Percentiles rank a stretch among this genome's conserved stretches.
phyloP scores from a whole-genome alignment of 2,888 invertebrate species.

The Antheraea assamensis region DNA sequence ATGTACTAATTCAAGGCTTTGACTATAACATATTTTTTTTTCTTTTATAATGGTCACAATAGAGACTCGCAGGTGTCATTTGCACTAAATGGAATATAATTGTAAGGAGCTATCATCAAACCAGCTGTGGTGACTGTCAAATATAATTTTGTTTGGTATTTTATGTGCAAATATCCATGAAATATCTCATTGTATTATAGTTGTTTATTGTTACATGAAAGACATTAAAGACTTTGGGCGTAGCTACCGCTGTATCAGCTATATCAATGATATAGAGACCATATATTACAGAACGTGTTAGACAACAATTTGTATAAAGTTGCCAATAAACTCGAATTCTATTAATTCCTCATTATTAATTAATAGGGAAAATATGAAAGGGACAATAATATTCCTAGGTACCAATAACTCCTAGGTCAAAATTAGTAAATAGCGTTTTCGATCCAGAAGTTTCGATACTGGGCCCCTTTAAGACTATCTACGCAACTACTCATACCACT shows the following conservation, averaged over 20 bases:
- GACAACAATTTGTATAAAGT: no score
- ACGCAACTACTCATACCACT: not conserved
- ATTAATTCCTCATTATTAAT: no score
- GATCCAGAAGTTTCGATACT: no score
- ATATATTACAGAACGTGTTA: no score
- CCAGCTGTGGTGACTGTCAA: not conserved
- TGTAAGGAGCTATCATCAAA: not conserved
- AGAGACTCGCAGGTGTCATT: not conserved
- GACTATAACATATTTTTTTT: not conserved
- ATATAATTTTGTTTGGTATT: not conserved
- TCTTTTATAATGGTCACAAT: not conserved
- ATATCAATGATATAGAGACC: no score
- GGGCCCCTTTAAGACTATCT: no score
- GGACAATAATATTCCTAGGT: no score
- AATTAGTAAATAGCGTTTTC: no score
- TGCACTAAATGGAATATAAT: not conserved
- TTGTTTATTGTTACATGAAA: not conserved
- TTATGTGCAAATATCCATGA: not conserved
- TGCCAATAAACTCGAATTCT: no score
- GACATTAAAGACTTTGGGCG: not conserved
- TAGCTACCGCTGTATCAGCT: no score
- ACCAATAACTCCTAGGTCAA: no score
- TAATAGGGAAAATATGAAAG: no score
- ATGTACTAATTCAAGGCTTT: slow-evolving; percentile 3
- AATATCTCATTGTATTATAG: not conserved